Percentiles rank a stretch among this genome's conserved stretches.
Conservation (phyloP, 2,113 vertebrate species). For the Hydropotes inermis region DNA sequence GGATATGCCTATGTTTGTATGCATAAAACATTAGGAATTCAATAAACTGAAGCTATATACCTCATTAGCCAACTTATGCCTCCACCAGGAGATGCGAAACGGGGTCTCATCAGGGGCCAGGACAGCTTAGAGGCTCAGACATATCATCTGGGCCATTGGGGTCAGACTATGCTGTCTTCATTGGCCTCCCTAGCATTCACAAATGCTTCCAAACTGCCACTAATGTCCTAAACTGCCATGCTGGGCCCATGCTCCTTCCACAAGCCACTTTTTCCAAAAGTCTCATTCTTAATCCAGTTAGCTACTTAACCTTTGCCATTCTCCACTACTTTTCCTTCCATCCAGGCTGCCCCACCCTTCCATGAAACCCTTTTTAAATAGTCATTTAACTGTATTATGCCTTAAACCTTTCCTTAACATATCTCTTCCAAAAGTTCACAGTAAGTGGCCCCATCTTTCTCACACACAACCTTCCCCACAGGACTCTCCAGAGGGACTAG, state of each 20-base stretch:
- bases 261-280: neutral
- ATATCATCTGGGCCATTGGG: neutral
- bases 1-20: neutral
- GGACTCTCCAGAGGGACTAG: neutral
- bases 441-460: neutral
- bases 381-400: neutral
- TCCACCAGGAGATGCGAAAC: neutral
- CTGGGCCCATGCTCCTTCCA: too few relatives aligned
- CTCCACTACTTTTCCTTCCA: neutral
- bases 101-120: neutral
- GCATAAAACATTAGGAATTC: neutral
- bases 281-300: neutral
- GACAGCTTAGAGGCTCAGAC: neutral
- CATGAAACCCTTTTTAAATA: neutral
- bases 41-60: neutral
- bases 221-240: neutral
- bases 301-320: neutral
- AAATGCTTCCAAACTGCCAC: neutral
- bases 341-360: neutral
- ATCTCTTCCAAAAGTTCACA: neutral
- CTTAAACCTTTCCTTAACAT: neutral
- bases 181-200: neutral
- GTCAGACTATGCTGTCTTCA: accelerated
- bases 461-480: neutral
- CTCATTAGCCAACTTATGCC: neutral